A percentile compares a stretch with the other conserved stretches of the same genome.
These are phyloP conservation scores for Cheilosia soror DNA, from an alignment of 2,888 invertebrate species.

Conservation along the genomic window DNA sequence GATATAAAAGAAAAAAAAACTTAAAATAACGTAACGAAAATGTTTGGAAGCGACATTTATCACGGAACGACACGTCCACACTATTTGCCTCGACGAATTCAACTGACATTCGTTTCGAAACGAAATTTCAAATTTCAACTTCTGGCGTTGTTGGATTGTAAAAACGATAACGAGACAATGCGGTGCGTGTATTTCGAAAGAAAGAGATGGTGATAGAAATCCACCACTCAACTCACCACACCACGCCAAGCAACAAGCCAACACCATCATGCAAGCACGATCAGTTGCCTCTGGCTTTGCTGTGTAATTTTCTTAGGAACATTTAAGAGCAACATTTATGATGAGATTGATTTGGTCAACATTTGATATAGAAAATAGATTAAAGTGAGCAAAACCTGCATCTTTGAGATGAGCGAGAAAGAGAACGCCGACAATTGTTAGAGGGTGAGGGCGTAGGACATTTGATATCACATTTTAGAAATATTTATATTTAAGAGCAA, in stretches of 20 bases:
- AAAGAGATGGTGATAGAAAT: constrained; percentile 37
- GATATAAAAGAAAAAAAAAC: constrained; percentile 38
- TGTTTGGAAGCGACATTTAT: constrained; percentile 58
- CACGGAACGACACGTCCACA: constrained; percentile 64
- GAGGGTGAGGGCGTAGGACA: not conserved
- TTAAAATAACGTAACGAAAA: constrained; percentile 61
- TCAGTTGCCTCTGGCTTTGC: not conserved
- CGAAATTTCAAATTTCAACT: constrained; percentile 71
- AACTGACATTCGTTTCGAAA: constrained; percentile 68
- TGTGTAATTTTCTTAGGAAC: constrained; percentile 22
- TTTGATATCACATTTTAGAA: constrained; percentile 62
- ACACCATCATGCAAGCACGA: not conserved
- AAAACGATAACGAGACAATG: constrained; percentile 7
- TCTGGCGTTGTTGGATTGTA: constrained; percentile 29
- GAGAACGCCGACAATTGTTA: not conserved
- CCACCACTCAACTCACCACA: not conserved
- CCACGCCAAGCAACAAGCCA: constrained; percentile 1
- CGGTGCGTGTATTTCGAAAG: constrained; percentile 31
- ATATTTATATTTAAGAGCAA: not conserved
- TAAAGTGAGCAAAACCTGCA: constrained; percentile 1
- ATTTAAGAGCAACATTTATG: constrained; percentile 55
- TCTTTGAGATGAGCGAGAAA: not conserved
- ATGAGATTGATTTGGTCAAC: constrained; percentile 23
- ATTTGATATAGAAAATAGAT: not conserved
- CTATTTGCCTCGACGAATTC: constrained; percentile 49